Conservation (phyloP, 2,888 invertebrate genomes). For the Laothoe populi region DNA sequence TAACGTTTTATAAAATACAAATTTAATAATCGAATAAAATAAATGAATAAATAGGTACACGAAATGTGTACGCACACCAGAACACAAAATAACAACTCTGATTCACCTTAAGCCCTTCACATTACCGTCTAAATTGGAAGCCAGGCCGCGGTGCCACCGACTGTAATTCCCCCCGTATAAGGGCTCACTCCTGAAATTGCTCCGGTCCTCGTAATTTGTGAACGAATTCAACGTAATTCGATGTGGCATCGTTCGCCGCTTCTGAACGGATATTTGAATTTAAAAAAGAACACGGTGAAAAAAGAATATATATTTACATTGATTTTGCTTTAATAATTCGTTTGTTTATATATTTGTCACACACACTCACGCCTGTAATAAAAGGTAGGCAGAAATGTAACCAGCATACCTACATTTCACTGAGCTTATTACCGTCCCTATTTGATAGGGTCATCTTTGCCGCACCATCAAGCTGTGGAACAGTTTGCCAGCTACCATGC, state of each 20-base stretch:
- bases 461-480: too few relatives aligned
- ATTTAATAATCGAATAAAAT: too few relatives aligned
- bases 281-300: constrained; percentile 7
- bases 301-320: not conserved
- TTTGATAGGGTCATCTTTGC: too few relatives aligned
- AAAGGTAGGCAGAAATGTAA: too few relatives aligned
- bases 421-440: too few relatives aligned
- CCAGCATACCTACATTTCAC: too few relatives aligned
- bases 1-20: too few relatives aligned
- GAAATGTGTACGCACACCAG: constrained; percentile 19
- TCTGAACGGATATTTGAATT: constrained; percentile 17
- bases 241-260: constrained; percentile 18
- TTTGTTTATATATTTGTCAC: too few relatives aligned
- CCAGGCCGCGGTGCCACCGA: constrained; percentile 19
- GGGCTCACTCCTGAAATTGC: constrained; percentile 30
- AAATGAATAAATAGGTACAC: not conserved
- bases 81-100: constrained; percentile 31
- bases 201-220: constrained; percentile 28
- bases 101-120: constrained; percentile 34
- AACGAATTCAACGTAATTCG: constrained; percentile 29
- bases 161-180: constrained; percentile 31
- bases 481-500: too few relatives aligned
- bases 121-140: constrained; percentile 34
- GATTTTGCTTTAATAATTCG: too few relatives aligned
- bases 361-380: too few relatives aligned